Evolutionary conservation across 2,797 vertebrate species (phyloP).

Genomic region (Paguma larvata): DNA sequence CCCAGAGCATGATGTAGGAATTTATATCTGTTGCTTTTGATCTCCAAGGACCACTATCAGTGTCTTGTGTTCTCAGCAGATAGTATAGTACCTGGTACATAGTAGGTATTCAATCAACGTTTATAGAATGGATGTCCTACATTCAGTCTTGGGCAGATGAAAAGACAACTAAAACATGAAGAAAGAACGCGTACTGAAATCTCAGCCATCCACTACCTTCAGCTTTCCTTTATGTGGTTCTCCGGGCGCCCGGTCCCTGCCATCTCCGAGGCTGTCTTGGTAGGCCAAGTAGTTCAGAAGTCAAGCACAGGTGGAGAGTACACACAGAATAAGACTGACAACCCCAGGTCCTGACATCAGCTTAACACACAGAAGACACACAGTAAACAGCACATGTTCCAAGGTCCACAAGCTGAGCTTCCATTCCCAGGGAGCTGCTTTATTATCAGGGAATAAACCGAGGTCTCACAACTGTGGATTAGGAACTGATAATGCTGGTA

Average conservation of each 20-base stretch:
- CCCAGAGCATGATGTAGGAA: not conserved
- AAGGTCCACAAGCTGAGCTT: not conserved
- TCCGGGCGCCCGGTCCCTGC: not conserved
- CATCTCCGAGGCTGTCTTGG: not conserved
- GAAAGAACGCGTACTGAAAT: not conserved
- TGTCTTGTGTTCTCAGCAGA: not conserved
- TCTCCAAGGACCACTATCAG: not conserved
- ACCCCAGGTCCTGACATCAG: not conserved
- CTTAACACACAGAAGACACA: not conserved
- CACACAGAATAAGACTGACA: not conserved
- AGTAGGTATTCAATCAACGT: not conserved
- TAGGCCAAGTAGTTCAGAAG: not conserved
- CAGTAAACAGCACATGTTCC: not conserved
- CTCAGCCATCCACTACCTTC: not conserved
- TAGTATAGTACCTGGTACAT: rapidly evolving
- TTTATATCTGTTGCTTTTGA: not conserved
- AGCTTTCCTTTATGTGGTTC: not conserved
- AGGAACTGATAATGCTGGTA: not conserved
- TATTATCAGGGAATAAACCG: not conserved
- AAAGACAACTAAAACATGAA: not conserved
- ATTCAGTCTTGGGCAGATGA: not conserved
- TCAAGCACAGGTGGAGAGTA: not conserved
- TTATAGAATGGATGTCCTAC: not conserved
- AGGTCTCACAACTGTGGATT: not conserved
- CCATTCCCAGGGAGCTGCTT: not conserved